Base-by-base conservation (phyloP, 2,113 vertebrate genomes). In the Rhagologus leucostigma region DNA sequence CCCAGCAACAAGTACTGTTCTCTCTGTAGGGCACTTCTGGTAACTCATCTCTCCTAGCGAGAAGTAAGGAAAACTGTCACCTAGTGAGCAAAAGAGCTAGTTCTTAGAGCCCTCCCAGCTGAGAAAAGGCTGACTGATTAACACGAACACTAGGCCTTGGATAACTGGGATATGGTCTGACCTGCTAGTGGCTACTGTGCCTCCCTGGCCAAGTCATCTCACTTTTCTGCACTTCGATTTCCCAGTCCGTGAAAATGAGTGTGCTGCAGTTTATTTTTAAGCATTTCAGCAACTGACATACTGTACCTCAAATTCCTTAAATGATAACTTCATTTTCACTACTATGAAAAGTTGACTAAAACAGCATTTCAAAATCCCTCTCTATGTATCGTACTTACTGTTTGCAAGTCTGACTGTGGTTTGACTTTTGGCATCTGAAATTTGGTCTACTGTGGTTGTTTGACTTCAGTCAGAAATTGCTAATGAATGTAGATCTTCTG, bases 1-100 rank as follows among this genome's bases (percentile, higher is more conserved):
- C 94, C 95, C 92, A 89, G 95, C 94, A 96, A 39, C 62, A 44
- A 94, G 70, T 20, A 73, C 77, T 62, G 77, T 82, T 95, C 84
- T 87, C 84, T 92, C 94, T 55, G 62, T 76, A 77, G 90, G 91
- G 80, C 71, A 59, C 63, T 96, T 96, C 92, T 96, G 95, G 95
- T 96, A 96, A 96, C 83, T 91, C 77, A n/a, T 67, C 69, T 89
- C 84, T 93, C 84, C 91, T 50, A 89, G 83, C 19, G 78, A 89
- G 95, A 84, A 95, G 53, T 69, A 79, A 82, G 87, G 89, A 92
- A 78, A 93, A 87, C 65, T 82, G 94, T 93, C 92, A 94, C 89
- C 86, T 79, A 84, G 46, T 0, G 3, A 94, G 60, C 1, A 10
- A 52, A 74, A 41, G 37, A 55, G 64, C 44, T 32, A 33, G 32